Evolutionary conservation across 2,888 invertebrate genomes (phyloP).

Genomic region (Yponomeuta sedellus): DNA sequence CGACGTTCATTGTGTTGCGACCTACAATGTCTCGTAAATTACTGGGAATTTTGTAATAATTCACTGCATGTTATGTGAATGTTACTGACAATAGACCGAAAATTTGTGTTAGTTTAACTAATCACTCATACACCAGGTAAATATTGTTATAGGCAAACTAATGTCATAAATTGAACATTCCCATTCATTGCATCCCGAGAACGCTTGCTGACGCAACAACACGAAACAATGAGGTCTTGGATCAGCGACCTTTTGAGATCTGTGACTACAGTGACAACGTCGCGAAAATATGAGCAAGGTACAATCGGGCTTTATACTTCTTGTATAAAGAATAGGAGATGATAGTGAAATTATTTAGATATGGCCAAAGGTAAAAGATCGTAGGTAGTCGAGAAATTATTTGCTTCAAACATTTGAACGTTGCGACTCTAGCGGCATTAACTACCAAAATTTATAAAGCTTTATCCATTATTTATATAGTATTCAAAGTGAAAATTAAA

Average conservation of each 20-base stretch:
- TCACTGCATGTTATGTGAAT: neutral
- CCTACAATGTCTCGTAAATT: neutral
- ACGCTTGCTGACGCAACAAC: constrained; percentile 70
- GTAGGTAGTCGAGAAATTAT: neutral
- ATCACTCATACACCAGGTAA: neutral
- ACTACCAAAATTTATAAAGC: neutral
- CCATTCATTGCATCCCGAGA: constrained; percentile 36
- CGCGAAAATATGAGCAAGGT: constrained; percentile 66
- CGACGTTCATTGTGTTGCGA: too few species aligned
- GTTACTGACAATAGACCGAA: neutral
- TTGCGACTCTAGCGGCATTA: neutral
- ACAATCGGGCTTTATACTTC: constrained; percentile 33
- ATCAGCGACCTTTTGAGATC: constrained; percentile 61
- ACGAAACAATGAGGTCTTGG: constrained; percentile 68
- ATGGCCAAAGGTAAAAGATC: neutral
- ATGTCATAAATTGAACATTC: constrained; percentile 13
- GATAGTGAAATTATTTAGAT: neutral
- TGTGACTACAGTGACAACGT: constrained; percentile 64
- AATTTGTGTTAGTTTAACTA: neutral
- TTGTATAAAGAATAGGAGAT: too few species aligned
- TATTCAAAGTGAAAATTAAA: neutral
- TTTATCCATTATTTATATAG: too few species aligned
- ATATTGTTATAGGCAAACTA: neutral
- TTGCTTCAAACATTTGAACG: neutral
- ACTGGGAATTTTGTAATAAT: neutral